Evolutionary conservation across 2,888 invertebrate species (phyloP).

Genomic region (Drosophila parthenogenetica): DNA sequence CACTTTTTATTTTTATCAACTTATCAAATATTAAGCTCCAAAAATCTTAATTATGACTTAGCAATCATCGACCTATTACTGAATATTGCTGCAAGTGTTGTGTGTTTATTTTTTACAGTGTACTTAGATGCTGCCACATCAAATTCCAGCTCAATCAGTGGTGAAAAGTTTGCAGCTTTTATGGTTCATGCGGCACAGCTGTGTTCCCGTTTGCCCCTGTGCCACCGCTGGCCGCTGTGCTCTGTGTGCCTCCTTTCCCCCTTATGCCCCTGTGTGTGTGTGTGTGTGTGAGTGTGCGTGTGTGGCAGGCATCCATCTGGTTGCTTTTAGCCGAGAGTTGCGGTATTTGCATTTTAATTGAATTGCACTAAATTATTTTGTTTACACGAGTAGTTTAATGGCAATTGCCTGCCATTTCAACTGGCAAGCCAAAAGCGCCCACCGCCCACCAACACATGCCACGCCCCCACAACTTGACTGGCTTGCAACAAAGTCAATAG

Average conservation of each 20-base stretch:
- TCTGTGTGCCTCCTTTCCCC: too few species aligned
- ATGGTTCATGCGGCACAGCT: constrained; percentile 52
- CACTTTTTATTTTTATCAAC: too few species aligned
- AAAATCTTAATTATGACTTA: too few species aligned
- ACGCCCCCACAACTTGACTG: background rate
- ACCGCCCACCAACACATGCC: background rate
- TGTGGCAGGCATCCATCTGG: constrained; percentile 13
- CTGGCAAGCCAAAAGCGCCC: constrained; percentile 6
- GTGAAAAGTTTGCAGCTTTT: constrained; percentile 55
- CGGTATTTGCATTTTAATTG: constrained; percentile 79
- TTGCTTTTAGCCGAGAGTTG: constrained; percentile 25
- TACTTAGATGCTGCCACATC: constrained; percentile 42
- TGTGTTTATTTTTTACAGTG: too few species aligned
- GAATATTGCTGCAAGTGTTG: too few species aligned
- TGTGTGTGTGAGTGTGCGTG: background rate
- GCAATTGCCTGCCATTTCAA: constrained; percentile 27
- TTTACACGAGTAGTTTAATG: constrained; percentile 36
- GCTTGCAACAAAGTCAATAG: constrained; percentile 9
- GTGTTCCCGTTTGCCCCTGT: constrained; percentile 1
- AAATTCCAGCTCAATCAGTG: constrained; percentile 72
- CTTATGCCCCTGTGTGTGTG: background rate
- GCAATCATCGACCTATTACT: too few species aligned
- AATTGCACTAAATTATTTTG: constrained; percentile 76
- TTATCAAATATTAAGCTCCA: too few species aligned
- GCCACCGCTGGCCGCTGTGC: too few species aligned